Evolutionary conservation across 2,113 vertebrate genomes (phyloP), one percentile per base, ranked within the genome.

Genomic region (Actenoides hombroni): DNA sequence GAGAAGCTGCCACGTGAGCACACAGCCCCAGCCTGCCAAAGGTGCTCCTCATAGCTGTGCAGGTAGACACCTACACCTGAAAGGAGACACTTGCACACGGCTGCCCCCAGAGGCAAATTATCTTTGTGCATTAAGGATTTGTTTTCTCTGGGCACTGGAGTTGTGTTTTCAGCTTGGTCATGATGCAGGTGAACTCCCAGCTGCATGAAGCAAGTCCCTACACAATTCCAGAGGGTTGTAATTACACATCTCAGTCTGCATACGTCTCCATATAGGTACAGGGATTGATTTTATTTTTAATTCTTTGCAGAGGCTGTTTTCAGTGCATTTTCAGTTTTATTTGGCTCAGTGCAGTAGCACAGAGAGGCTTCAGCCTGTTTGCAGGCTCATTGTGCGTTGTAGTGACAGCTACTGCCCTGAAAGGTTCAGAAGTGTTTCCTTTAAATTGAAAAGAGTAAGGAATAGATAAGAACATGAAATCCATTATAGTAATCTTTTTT

Each of bases 401-500:
- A 69, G 68, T 95, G 92, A 93, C 88, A 96, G 88, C 85, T 73
- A 26, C 44, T 84, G 86, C 74, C 53, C 70, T 89, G 81, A 85
- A 89, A 90, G 78, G 77, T 84, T 94, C 88, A 94, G 86, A 77
- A 88, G 79, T 95, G 70, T 74, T 91, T 94, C 70, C 77, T 95
- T 92, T 85, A 94, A 94, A 92, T 91, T 94, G 86, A 91, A 96
- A 97, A 85, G 73, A 87, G 86, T 88, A 49, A 87, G 42, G 74
- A 95, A 80, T 65, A 96, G 94, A 94, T 95, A 94, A 94, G 91
- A 69, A 94, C 70, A 74, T 88, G 70, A 87, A 96, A 95, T 94
- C 65, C 86, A 93, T 96, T 94, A 92, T 53, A 86, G 88, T 82
- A 94, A 92, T 94, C 2, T 35, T 93, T 86, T 81, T 68, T 63